These are phyloP conservation scores for Galerucella calmariensis DNA, from an alignment of 2,888 invertebrate genomes.

Conservation along the genomic window DNA sequence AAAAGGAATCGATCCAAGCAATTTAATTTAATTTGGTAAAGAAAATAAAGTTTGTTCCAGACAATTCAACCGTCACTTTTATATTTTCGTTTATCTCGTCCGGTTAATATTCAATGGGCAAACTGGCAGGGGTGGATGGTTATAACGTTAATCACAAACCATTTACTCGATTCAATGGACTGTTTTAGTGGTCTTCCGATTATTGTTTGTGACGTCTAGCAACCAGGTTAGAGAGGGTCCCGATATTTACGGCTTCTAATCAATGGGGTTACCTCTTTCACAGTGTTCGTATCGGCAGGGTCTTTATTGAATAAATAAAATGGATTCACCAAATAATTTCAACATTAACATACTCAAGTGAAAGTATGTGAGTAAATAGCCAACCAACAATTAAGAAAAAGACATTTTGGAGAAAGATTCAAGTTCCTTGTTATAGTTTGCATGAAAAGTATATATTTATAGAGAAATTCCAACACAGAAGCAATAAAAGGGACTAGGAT, in stretches of 20 bases:
- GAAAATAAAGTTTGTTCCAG: not conserved
- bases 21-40: not conserved
- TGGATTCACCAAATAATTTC: no score
- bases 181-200: slow-evolving; percentile 35
- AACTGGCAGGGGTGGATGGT: slow-evolving; percentile 15
- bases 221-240: not conserved
- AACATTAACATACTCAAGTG: no score
- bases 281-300: no score
- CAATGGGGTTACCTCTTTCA: not conserved
- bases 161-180: slow-evolving; percentile 29
- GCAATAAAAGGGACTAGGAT: no score
- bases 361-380: no score
- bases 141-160: slow-evolving; percentile 29
- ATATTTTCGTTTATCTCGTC: slow-evolving; percentile 22
- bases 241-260: not conserved
- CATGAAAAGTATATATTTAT: no score
- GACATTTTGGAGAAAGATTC: no score
- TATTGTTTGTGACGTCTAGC: slow-evolving; percentile 13
- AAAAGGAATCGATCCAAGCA: not conserved
- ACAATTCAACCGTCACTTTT: not conserved
- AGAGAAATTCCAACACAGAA: no score
- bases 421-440: no score
- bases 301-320: no score
- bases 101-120: slow-evolving; percentile 22
- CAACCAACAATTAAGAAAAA: no score